Evolutionary conservation across 2,113 vertebrate genomes (phyloP).

Genomic region (Amblyornis subalaris): DNA sequence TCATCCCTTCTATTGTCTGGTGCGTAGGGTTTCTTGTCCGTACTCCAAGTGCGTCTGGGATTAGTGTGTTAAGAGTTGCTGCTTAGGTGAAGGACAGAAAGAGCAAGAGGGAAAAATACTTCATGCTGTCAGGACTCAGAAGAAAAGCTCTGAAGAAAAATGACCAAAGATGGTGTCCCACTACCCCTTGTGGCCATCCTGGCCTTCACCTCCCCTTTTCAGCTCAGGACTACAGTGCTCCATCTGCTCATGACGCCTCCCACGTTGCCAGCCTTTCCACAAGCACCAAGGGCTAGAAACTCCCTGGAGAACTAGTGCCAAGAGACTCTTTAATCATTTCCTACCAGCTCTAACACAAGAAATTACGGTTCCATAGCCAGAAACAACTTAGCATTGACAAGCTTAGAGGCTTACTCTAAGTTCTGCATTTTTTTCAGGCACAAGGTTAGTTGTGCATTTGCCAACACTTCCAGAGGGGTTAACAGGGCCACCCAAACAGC

Average conservation of each 20-base stretch:
- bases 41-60: not conserved
- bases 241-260: not conserved
- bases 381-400: not conserved
- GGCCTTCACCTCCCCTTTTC: not conserved
- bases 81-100: not conserved
- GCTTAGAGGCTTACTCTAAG: not conserved
- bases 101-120: not conserved
- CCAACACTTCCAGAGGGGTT: not conserved
- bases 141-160: not conserved
- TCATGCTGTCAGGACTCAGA: not conserved
- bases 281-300: not conserved
- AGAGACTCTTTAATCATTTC: not conserved
- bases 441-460: not conserved
- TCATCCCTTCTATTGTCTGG: constrained; percentile 6
- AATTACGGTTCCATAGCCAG: not conserved
- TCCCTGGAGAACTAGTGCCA: not conserved
- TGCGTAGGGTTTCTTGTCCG: fast-evolving
- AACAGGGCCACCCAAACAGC: not conserved
- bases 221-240: not conserved
- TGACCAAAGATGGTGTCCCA: not conserved
- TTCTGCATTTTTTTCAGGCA: not conserved
- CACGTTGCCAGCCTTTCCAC: not conserved
- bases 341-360: not conserved
- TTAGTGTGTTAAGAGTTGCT: not conserved
- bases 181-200: fast-evolving